Evolutionary conservation across 2,888 invertebrate genomes (phyloP), one percentile per base, ranked within the genome.

Genomic region (Thereva unica): DNA sequence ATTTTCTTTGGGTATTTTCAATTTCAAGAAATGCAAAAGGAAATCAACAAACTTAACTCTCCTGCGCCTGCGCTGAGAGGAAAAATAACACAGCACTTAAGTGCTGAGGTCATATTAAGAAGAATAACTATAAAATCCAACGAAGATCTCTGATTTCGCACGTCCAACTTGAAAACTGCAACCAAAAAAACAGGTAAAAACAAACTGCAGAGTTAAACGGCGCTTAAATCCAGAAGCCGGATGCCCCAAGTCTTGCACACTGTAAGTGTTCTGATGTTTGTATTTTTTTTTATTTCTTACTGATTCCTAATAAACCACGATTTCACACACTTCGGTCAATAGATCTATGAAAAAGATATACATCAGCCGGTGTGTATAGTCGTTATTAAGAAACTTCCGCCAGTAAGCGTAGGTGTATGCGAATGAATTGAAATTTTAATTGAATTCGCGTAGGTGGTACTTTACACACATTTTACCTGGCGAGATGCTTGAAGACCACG

Each of bases 371-470:
- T 41, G 42, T 34, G 5, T 50, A 52, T 52, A 52, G 23, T 34
- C 34, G 35, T 52, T 52, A 52, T 52, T 52, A 35, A 52, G 8
- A 52, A 64, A 64, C 64, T 64, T 64, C 64, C 64, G 64, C 49
- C 40, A 55, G 23, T 2, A 2, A 23, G 45, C 55, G 66, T 66
- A 44, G 66, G 66, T 66, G 66, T 66, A 66, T 66, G 66, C 66
- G 66, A 57, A 66, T 57, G 66, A 66, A 66, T 66, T 56, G 65
- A 56, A 56, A 56, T 50, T 66, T 66, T 57, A 66, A 66, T 66
- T 66, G 66, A 66, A 66, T 66, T 57, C 38, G 23, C 66, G 66
- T 66, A 66, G 66, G 66, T 57, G 66, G 56, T 45, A 55, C 41
- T 65, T 65, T 49, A 65, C 65, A 65, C 65, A 65, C 65, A 65